Evolutionary conservation across 2,113 vertebrate species (phyloP).

Genomic region (Dasypus novemcinctus): DNA sequence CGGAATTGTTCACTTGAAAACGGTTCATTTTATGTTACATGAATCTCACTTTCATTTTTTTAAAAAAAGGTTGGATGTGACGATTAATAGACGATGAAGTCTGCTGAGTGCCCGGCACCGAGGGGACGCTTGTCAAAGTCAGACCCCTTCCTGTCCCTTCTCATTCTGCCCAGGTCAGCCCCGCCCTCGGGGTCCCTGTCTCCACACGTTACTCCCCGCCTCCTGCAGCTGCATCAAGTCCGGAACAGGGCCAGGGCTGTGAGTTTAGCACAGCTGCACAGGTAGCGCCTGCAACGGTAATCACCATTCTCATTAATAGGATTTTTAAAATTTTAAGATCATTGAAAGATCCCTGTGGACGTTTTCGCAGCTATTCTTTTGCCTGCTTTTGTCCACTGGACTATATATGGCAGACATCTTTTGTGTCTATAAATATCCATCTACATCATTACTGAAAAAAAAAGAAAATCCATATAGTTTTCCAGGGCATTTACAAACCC

Average conservation of each 20-base stretch:
- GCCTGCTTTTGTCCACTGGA: background rate
- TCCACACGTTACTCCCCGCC: rapidly evolving
- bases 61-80: background rate
- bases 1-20: too few relatives aligned
- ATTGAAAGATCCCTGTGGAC: background rate
- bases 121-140: background rate
- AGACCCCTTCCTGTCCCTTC: background rate
- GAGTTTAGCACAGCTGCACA: background rate
- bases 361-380: background rate
- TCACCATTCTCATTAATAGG: background rate
- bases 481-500: background rate
- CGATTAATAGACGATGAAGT: too few relatives aligned
- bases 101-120: background rate
- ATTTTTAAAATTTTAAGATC: background rate
- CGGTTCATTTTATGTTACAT: too few relatives aligned
- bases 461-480: background rate
- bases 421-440: background rate
- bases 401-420: background rate
- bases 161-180: background rate
- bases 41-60: too few relatives aligned
- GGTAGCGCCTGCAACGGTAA: background rate
- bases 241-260: background rate
- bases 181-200: background rate
- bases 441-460: background rate
- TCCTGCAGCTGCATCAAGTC: rapidly evolving